phyloP scores from a whole-genome alignment of 2,113 vertebrate genomes.

The Sisor rabdophorus region DNA sequence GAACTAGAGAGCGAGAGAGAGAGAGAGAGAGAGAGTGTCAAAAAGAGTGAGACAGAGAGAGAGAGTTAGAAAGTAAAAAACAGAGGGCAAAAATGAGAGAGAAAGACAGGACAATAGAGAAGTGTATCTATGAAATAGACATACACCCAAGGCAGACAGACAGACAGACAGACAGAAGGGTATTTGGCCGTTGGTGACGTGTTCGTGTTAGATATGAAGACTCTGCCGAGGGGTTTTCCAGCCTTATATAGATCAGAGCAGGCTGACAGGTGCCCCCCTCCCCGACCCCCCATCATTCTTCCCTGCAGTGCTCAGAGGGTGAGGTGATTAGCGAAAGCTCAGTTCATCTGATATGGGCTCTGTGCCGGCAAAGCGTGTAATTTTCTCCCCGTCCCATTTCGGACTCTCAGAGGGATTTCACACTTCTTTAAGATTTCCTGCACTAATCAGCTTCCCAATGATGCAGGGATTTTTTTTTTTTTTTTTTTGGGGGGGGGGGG shows the following conservation, averaged over 20 bases:
- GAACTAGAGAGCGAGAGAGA: constrained; percentile 44
- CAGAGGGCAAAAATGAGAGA: no score
- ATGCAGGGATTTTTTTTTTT: no score
- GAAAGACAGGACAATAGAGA: constrained; percentile 48
- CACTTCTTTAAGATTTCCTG: constrained; percentile 35
- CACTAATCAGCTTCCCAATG: constrained; percentile 1
- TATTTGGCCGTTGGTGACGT: background rate
- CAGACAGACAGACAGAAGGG: background rate
- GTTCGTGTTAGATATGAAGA: background rate
- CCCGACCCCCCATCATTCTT: constrained; percentile 11
- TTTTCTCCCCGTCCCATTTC: constrained; percentile 46
- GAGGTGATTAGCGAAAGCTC: constrained; percentile 35
- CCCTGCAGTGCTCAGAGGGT: background rate
- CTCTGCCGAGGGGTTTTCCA: constrained; percentile 29
- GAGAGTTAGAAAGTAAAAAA: constrained; percentile 35
- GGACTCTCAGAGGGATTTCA: constrained; percentile 41
- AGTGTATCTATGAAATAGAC: background rate
- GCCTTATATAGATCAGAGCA: constrained; percentile 14
- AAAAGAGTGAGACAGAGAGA: no score
- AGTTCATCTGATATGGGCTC: constrained; percentile 55
- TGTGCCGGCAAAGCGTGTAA: constrained; percentile 53
- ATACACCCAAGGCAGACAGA: background rate
- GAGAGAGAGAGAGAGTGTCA: constrained; percentile 29
- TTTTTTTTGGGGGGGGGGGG: no score
- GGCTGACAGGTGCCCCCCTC: constrained; percentile 8